Evolutionary conservation across 1,140 invertebrate genomes (phyloP).

Genomic region (Drosophila bocqueti): DNA sequence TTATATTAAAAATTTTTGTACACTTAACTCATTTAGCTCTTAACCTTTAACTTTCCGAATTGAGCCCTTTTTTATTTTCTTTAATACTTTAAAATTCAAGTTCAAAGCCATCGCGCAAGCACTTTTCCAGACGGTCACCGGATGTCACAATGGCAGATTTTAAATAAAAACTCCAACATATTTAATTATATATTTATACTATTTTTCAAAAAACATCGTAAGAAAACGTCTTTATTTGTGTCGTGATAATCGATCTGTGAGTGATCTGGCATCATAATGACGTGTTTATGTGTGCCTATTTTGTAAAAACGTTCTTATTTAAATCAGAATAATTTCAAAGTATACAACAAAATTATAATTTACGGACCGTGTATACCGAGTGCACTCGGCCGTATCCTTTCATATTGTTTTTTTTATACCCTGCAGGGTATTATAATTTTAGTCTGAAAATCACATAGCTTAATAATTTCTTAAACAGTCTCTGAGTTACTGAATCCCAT

Average conservation of each 20-base stretch:
- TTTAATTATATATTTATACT: neutral
- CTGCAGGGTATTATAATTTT: neutral
- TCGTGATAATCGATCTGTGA: neutral
- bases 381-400: neutral
- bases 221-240: neutral
- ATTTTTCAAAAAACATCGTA: neutral
- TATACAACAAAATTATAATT: neutral
- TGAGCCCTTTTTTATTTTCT: neutral
- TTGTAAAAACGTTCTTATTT: neutral
- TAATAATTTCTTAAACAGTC: too few relatives aligned
- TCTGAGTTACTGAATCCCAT: too few relatives aligned
- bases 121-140: conserved; percentile 5
- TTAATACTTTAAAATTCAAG: neutral
- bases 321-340: neutral
- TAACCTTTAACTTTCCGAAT: neutral
- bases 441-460: neutral
- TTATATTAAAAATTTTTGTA: neutral
- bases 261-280: neutral
- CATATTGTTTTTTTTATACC: neutral
- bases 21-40: neutral
- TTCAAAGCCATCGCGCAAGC: neutral
- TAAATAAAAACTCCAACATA: neutral
- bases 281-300: neutral
- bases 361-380: neutral
- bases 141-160: neutral